A percentile compares a stretch with the other conserved stretches of the same genome.
These are phyloP conservation scores for Columba livia DNA, from an alignment of 2,113 vertebrate genomes.

Conservation along the genomic window DNA sequence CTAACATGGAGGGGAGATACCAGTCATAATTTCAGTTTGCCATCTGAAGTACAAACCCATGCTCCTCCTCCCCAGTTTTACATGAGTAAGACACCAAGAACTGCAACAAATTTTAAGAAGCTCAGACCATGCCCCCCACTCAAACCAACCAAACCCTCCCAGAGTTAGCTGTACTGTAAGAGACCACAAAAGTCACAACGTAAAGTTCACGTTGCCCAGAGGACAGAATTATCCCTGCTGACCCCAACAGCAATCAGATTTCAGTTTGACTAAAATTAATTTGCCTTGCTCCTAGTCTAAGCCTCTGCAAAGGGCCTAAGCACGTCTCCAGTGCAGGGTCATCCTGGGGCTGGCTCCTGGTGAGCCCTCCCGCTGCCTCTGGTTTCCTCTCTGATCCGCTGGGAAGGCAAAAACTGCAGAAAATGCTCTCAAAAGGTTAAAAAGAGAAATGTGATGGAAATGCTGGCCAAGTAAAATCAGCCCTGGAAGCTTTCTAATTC, in stretches of 20 bases:
- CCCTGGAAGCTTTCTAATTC: slow-evolving; percentile 35
- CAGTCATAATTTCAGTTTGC: neutral
- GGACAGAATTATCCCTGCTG: neutral
- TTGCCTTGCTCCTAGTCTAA: neutral
- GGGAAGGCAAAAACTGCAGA: neutral
- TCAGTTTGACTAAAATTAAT: neutral
- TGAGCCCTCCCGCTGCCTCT: neutral
- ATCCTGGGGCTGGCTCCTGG: neutral
- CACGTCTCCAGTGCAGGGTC: neutral
- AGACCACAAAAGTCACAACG: neutral
- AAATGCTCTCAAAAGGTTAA: slow-evolving; percentile 39
- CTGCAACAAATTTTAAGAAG: neutral
- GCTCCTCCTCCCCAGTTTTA: neutral
- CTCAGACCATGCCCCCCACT: neutral
- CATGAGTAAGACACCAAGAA: neutral
- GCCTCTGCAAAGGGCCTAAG: neutral
- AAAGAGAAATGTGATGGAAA: slow-evolving; percentile 9
- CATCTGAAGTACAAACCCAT: neutral
- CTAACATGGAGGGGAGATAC: neutral
- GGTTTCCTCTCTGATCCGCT: neutral
- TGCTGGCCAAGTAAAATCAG: slow-evolving; percentile 4
- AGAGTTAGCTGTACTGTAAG: neutral
- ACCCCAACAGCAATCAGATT: neutral
- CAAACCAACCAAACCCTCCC: neutral
- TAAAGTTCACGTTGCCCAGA: neutral